Evolutionary conservation across 2,113 vertebrate genomes (phyloP).

Genomic region (Puntigrus tetrazona): DNA sequence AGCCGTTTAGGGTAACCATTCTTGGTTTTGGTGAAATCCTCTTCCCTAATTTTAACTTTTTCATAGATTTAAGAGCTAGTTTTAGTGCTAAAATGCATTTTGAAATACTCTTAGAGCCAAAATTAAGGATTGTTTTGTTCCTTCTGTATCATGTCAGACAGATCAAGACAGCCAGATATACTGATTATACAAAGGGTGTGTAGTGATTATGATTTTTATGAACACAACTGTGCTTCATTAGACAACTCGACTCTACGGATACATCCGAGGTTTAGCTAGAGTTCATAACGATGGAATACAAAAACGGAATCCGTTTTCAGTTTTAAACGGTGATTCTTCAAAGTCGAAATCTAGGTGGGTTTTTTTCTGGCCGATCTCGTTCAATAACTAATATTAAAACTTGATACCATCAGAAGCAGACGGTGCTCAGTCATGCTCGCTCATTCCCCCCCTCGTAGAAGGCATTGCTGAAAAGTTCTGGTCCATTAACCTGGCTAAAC

Average conservation of each 20-base stretch:
- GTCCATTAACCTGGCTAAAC: constrained; percentile 50
- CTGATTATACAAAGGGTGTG: neutral
- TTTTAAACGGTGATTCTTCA: constrained; percentile 21
- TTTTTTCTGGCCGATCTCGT: constrained; percentile 6
- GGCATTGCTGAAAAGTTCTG: constrained; percentile 33
- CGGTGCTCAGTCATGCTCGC: constrained; percentile 1
- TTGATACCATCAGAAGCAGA: constrained; percentile 18
- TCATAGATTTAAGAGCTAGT: too few species aligned
- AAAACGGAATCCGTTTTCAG: neutral
- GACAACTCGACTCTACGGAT: neutral
- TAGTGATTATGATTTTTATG: neutral
- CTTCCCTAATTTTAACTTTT: too few species aligned
- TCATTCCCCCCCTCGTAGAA: constrained; percentile 8
- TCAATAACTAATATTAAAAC: constrained; percentile 36
- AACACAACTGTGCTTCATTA: neutral
- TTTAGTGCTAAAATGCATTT: too few species aligned
- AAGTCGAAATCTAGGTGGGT: constrained; percentile 17
- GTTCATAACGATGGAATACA: neutral
- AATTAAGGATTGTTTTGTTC: too few species aligned
- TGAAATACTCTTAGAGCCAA: too few species aligned
- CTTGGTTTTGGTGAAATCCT: too few species aligned
- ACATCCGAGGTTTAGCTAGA: neutral
- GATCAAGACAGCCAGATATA: too few species aligned
- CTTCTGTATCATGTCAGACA: too few species aligned
- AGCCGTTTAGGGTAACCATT: too few species aligned